Base-by-base conservation (phyloP, 2,113 vertebrate species). In the Melanerpes aurifrons region DNA sequence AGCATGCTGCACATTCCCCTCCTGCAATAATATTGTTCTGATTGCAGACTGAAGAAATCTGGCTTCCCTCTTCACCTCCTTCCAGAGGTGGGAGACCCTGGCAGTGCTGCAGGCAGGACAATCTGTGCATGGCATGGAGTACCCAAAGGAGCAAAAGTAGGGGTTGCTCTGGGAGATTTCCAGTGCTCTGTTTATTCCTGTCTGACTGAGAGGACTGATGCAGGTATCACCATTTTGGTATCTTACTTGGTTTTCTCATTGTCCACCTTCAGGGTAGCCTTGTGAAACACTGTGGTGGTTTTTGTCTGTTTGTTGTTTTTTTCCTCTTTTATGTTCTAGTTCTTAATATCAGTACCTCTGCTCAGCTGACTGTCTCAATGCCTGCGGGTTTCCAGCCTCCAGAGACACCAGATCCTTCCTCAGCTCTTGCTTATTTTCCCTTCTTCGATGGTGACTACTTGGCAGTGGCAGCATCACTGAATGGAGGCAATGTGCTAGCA, bases 121-220 rank as follows among this genome's bases (percentile, higher is more conserved):
- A 53, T 87, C 59, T 94, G 26, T 37, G 83, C 92, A 1, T 99
- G 99, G 99, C 98, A 98, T 32, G 98, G 98, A 37, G 96, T 99
- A 84, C 98, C 98, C 45, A 95, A 97, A 68, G 98, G 98, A 62
- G 98, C 98, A 2, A 97, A 93, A 54, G 99, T 99, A 35, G 99
- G 98, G n/a, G 98, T 98, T 35, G 99, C 99, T 20, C 90, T 99
- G 90, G 99, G 99, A 69, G 99, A 99, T 91, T 98, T 99, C 76
- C 99, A 99, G 92, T 98, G 99, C 86, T 98, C 99, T 1, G 99
- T 99, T 76, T 99, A 98, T 95, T 99, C 98, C 93, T 99, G 99
- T 92, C 98, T 99, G 98, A 94, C 92, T 14, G 96, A 96, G 26
- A 97, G 80, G 75, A 98, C 98, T 28, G 98, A 99, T 43, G 99